A percentile compares a stretch with the other conserved stretches of the same genome.
Conservation (phyloP, 2,888 invertebrate genomes). For the Mycalesis mineus region DNA sequence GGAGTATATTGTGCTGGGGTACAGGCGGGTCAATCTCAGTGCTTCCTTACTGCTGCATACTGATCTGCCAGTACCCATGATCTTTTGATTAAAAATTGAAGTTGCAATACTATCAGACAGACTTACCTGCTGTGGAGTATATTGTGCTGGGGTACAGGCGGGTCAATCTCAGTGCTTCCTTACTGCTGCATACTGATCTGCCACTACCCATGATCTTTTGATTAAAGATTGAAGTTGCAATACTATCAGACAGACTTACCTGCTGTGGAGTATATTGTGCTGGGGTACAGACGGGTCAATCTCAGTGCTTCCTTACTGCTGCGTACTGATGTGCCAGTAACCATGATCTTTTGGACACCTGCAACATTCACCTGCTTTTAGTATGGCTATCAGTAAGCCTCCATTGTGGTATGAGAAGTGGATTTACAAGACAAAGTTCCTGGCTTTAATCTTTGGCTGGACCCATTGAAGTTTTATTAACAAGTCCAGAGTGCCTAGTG, state of each 20-base stretch:
- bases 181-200: slow-evolving; percentile 91
- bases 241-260: slow-evolving; percentile 65
- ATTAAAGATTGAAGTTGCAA: no score
- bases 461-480: no score
- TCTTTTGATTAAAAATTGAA: no score
- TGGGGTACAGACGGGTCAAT: slow-evolving; percentile 92
- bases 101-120: neutral
- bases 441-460: no score
- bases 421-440: no score
- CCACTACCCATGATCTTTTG: slow-evolving; percentile 97
- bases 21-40: slow-evolving; percentile 90
- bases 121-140: slow-evolving; percentile 91
- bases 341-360: slow-evolving; percentile 97
- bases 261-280: slow-evolving; percentile 93
- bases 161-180: slow-evolving; percentile 92
- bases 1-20: slow-evolving; percentile 93
- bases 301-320: slow-evolving; percentile 94
- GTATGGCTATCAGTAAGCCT: no score
- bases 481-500: no score
- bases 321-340: slow-evolving; percentile 92
- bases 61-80: slow-evolving; percentile 95
- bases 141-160: slow-evolving; percentile 93
- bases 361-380: slow-evolving; percentile 29
- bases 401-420: no score
- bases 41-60: slow-evolving; percentile 94